A percentile compares a stretch with the other conserved stretches of the same genome.
Conservation (phyloP, 1,140 invertebrate species). For the Batillaria attramentaria region DNA sequence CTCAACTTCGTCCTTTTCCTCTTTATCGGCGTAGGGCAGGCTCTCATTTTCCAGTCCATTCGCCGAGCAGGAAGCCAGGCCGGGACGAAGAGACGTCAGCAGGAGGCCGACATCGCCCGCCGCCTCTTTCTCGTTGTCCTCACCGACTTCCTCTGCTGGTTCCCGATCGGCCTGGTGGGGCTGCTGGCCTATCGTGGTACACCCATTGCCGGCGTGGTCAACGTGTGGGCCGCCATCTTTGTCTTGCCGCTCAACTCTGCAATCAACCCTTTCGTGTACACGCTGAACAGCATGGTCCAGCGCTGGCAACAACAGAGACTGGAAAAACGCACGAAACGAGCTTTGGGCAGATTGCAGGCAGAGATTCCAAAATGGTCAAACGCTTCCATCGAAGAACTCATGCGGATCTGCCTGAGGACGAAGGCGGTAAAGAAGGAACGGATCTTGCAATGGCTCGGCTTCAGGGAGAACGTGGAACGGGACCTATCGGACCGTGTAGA, state of each 20-base stretch:
- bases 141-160: slow-evolving; percentile 10
- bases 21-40: not conserved
- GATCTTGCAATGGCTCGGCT: too few species aligned
- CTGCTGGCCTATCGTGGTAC: slow-evolving; percentile 39
- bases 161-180: slow-evolving; percentile 37
- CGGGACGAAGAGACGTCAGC: not conserved
- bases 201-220: slow-evolving; percentile 42
- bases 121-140: slow-evolving; percentile 1
- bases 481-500: too few species aligned
- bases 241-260: slow-evolving; percentile 50
- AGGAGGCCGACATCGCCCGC: not conserved
- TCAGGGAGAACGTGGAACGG: too few species aligned
- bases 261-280: slow-evolving; percentile 51
- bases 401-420: too few species aligned
- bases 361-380: too few species aligned
- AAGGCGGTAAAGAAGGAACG: too few species aligned
- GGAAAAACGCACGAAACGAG: too few species aligned
- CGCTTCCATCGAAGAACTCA: too few species aligned
- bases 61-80: not conserved
- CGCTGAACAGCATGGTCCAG: slow-evolving; percentile 25
- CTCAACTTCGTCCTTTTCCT: slow-evolving; percentile 14
- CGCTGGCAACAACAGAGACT: not conserved
- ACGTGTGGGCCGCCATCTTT: slow-evolving; percentile 50
- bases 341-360: too few species aligned
- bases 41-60: not conserved